Conservation (phyloP, 2,888 invertebrate genomes). For the Mythimna vitellina region DNA sequence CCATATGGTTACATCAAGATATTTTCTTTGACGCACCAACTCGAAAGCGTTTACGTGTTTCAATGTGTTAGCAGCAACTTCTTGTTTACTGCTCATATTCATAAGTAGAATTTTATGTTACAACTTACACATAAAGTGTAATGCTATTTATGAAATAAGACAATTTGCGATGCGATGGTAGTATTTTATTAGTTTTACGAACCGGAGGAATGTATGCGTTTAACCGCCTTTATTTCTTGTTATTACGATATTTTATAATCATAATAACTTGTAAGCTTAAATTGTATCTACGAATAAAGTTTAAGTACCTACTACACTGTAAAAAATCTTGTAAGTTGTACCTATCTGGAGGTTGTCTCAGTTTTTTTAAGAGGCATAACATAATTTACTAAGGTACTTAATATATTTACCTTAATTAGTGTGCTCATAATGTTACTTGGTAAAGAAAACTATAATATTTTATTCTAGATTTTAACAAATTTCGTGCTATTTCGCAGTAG, state of each 20-base stretch:
- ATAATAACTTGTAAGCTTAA: conserved; percentile 66
- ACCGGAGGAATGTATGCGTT: conserved; percentile 55
- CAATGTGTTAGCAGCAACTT: conserved; percentile 41
- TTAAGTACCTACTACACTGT: conserved; percentile 46
- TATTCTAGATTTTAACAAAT: background rate
- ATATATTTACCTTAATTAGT: background rate
- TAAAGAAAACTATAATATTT: background rate
- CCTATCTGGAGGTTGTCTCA: conserved; percentile 10
- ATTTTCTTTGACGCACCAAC: conserved; percentile 8
- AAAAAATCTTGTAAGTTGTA: conserved; percentile 23
- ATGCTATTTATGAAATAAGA: conserved; percentile 71
- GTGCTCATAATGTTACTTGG: background rate
- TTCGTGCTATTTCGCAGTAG: background rate
- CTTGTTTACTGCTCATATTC: conserved; percentile 59
- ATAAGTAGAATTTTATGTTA: conserved; percentile 70
- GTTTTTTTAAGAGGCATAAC: conserved; percentile 49
- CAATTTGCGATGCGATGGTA: conserved; percentile 72
- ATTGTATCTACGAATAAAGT: conserved; percentile 66
- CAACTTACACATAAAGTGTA: conserved; percentile 68
- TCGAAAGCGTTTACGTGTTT: conserved; percentile 50
- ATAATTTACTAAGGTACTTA: conserved; percentile 19
- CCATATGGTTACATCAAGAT: conserved; percentile 17
- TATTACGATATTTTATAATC: conserved; percentile 62
- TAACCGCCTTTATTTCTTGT: conserved; percentile 44
- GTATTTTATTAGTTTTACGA: conserved; percentile 66